Evolutionary conservation across 2,888 invertebrate species (phyloP).

Genomic region (Erynnis tages): DNA sequence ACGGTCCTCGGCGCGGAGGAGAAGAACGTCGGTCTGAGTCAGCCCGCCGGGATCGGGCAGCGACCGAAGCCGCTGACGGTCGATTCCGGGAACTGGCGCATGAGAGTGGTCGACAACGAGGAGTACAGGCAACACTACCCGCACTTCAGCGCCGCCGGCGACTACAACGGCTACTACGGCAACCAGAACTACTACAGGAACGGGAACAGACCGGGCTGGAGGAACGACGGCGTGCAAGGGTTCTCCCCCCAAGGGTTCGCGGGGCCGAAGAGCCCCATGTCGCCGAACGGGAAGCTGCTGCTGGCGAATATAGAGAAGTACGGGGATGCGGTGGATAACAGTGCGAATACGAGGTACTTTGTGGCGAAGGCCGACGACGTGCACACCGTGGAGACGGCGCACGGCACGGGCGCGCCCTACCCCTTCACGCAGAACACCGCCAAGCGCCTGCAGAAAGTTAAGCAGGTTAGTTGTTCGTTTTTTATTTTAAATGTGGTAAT

Average conservation of each 20-base stretch:
- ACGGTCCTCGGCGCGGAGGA: constrained; percentile 87
- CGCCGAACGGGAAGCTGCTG: constrained; percentile 60
- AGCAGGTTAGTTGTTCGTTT: constrained; percentile 70
- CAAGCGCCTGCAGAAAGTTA: constrained; percentile 81
- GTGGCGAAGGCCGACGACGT: constrained; percentile 83
- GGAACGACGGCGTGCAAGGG: constrained; percentile 45
- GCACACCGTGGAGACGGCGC: constrained; percentile 79
- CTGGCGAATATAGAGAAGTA: constrained; percentile 68
- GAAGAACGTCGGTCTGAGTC: constrained; percentile 84
- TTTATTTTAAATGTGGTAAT: not conserved
- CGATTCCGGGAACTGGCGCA: constrained; percentile 76
- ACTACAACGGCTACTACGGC: constrained; percentile 48
- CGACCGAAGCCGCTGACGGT: constrained; percentile 86
- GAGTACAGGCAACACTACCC: constrained; percentile 51
- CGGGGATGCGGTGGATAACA: constrained; percentile 42
- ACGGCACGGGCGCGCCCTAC: constrained; percentile 75
- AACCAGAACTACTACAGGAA: constrained; percentile 48
- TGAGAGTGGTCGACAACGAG: constrained; percentile 50
- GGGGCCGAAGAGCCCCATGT: constrained; percentile 61
- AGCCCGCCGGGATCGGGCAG: constrained; percentile 89
- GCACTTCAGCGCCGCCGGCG: constrained; percentile 50
- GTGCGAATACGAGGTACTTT: constrained; percentile 68
- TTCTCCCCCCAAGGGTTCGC: constrained; percentile 51
- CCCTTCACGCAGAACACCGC: constrained; percentile 83
- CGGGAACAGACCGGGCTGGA: constrained; percentile 50